These are phyloP conservation scores for Napeogenes inachia DNA, from an alignment of 2,888 invertebrate species.

Conservation along the genomic window DNA sequence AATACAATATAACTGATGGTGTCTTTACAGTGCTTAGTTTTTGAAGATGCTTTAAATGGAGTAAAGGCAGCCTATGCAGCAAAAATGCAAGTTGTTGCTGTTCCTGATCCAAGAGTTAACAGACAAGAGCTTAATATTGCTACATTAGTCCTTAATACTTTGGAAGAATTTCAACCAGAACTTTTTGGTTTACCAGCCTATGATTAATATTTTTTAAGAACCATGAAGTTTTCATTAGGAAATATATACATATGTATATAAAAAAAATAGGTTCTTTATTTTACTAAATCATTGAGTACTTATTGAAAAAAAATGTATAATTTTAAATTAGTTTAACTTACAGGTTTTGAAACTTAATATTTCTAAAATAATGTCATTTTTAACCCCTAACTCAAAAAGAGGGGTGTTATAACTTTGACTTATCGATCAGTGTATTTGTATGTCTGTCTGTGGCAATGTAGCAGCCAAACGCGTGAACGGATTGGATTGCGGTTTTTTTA, in stretches of 20 bases:
- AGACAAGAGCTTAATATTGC: slow-evolving; percentile 62
- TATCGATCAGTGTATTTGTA: too few species aligned
- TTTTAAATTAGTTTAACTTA: too few species aligned
- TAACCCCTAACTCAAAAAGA: too few species aligned
- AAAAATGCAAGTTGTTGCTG: slow-evolving; percentile 90
- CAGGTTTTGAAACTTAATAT: too few species aligned
- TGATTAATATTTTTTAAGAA: slow-evolving; percentile 19
- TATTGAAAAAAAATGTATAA: too few species aligned
- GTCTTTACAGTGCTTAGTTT: slow-evolving; percentile 82
- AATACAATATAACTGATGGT: background rate
- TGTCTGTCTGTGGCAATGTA: too few species aligned
- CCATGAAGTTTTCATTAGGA: background rate
- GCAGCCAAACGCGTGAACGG: too few species aligned
- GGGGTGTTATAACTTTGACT: too few species aligned
- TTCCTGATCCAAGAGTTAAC: slow-evolving; percentile 80
- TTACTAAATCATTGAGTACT: too few species aligned
- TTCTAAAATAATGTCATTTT: too few species aligned
- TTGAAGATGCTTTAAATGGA: slow-evolving; percentile 95
- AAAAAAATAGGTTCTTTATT: background rate
- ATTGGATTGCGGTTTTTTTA: too few species aligned
- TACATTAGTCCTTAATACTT: slow-evolving; percentile 82
- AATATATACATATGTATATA: background rate
- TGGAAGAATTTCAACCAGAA: slow-evolving; percentile 89
- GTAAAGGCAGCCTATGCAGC: slow-evolving; percentile 86
- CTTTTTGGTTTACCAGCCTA: slow-evolving; percentile 85